phyloP scores from a whole-genome alignment of 2,113 vertebrate genomes.

The Bubo scandiacus region DNA sequence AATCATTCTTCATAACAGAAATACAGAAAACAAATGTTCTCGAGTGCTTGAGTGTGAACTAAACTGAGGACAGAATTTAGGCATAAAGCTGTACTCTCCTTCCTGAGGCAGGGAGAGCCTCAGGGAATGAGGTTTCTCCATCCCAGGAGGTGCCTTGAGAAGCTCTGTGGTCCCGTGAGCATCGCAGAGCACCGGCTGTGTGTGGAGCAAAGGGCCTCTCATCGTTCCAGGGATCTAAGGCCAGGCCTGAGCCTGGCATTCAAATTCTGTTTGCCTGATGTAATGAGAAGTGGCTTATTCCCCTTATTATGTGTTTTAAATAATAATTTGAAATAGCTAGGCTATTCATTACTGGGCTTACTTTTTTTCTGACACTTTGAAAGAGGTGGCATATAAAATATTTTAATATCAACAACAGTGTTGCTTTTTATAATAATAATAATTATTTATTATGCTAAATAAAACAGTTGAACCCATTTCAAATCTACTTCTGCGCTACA shows the following conservation, averaged over 20 bases:
- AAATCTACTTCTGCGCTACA: background rate
- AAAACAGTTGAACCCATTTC: background rate
- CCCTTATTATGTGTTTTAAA: background rate
- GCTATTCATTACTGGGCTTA: background rate
- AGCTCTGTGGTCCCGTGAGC: background rate
- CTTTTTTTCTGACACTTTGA: background rate
- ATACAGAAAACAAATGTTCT: background rate
- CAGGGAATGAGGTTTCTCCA: background rate
- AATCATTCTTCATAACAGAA: background rate
- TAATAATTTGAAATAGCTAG: background rate
- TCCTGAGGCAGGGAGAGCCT: background rate
- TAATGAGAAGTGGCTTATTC: background rate
- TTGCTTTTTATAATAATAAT: background rate
- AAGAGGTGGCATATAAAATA: background rate
- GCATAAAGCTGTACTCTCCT: background rate
- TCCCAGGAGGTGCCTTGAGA: background rate
- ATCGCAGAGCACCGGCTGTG: fast-evolving
- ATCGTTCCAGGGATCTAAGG: background rate
- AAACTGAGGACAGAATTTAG: background rate
- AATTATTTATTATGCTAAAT: background rate
- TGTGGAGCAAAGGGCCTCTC: background rate
- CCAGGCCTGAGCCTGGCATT: background rate
- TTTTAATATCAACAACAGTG: background rate
- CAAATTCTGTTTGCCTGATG: background rate
- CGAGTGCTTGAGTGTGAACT: background rate